Base-by-base conservation (phyloP, 2,888 invertebrate genomes). In the Incurvaria masculella region DNA sequence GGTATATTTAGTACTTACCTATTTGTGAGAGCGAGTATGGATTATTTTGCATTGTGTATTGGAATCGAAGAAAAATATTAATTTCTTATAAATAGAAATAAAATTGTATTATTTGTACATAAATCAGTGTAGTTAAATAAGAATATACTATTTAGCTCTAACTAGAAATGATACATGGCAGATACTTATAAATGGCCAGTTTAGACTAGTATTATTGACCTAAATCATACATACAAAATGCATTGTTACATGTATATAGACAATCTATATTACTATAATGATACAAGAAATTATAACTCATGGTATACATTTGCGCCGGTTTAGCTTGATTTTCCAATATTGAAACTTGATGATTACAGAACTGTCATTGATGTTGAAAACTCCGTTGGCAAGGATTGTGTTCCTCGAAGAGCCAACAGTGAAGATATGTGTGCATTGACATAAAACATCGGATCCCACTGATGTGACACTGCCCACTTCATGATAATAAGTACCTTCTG, bases 111-210 rank as follows among this genome's bases (percentile, higher is more conserved):
- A 81, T 81, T 81, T 82, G 82, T 82, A 82, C 72, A 82, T 81
- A 82, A 59, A 70, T 69, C 76, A 66, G 64, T 39, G 61, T 72
- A 75, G 72, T 71, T 80, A 81, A n/a, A n/a, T n/a, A n/a, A 81
- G 81, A 70, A 81, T 81, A 82, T 76, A 76, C 76, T 73, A 72
- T 66, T 64, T 78, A 76, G 78, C 79, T 80, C 76, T 79, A 73
- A 72, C 71, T 75, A 78, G 72, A 68, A 69, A 66, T 48, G 64
- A 62, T 80, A 81, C 80, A 79, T 81, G 82, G 82, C 82, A 76
- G 80, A 82, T 81, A 82, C 81, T 82, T 82, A 81, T 81, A 79
- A 69, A 83, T 75, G 86, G 86, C 86, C 86, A 86, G 85, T 86
- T 84, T 82, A 82, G 81, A 70, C 78, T 82, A 83, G 82, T 82